Evolutionary conservation across 2,888 invertebrate species (phyloP), one percentile per base, ranked within the genome.

Genomic region (Perithous albicinctus): DNA sequence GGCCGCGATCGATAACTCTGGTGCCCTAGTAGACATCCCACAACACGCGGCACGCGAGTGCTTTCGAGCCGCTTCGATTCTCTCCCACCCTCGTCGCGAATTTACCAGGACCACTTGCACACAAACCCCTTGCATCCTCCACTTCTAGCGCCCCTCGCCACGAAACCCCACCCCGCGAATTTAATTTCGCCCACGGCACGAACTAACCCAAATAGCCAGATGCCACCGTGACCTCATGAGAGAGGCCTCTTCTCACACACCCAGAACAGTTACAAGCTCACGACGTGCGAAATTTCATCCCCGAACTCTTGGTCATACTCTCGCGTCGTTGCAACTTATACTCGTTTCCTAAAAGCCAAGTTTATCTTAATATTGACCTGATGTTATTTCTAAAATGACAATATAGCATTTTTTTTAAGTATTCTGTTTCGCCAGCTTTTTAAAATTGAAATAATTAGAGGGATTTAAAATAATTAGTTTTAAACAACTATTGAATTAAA

Each of bases 121-220:
- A 66, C 67, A 12, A 46, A 26, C 38, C 20, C 59, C 32, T 72
- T 43, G 61, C 29, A 29, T 64, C 32, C 63, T n/a, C 73, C 73
- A 56, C 46, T 74, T 74, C 67, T 70, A 43, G 46, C 72, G 26
- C 54, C n/a, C n/a, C n/a, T n/a, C n/a, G n/a, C n/a, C n/a, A n/a
- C n/a, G n/a, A n/a, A n/a, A n/a, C n/a, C n/a, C n/a, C n/a, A n/a
- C 35, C 54, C 64, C 66, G 72, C 72, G 76, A 80, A 85, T 87
- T 87, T 87, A 86, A 87, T 85, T 85, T 84, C 70, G 87, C 87
- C 85, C 78, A 67, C 79, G 82, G 87, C 86, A 82, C 85, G 85
- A 84, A 84, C 84, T 84, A 85, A 87, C 87, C 87, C 85, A 83
- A 86, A 85, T 87, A 83, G 83, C 79, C 83, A 84, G 78, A 70